Base-by-base conservation (phyloP, 2,888 invertebrate genomes). In the Trichogramma evanescens region DNA sequence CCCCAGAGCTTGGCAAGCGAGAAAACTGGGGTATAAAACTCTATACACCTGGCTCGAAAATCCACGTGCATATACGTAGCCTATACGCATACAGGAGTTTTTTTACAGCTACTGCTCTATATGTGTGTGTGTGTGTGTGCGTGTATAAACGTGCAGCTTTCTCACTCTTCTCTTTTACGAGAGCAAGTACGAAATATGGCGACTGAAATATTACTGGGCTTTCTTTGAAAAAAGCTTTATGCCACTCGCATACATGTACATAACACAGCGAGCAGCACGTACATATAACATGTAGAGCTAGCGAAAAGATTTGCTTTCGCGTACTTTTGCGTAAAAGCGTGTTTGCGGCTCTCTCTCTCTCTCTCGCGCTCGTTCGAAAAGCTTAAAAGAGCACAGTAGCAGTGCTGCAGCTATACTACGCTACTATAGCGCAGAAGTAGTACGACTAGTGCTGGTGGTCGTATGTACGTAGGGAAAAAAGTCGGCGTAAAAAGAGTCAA, bases 191-290 rank as follows among this genome's bases (percentile, higher is more conserved):
- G 53, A 54, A 59, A 63, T 61, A 61, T 53, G 57, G 26, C 61
- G 61, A 50, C 54, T 63, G 63, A 63, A 63, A 63, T 63, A 63
- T 63, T 63, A 63, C 63, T 40, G 48, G 54, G 13, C 39, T 48
- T 26, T 26, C 57, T 63, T 60, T 63, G 57, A 63, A 63, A 63
- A 63, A 54, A 42, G 51, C 50, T 6, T 38, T 46, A 10, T 56
- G 45, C 43, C 55, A 39, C 44, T 8, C 41, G 44, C 52, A 4
- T 50, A 10, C 39, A 41, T 49, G 26, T 49, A 38, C 8, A 54
- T 6, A 46, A 5, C 26, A 26, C 26, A 49, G 26, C 5, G 50
- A 42, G 43, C 50, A 39, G 42, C 43, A 48, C 49, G 55, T 49
- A 38, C 26, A 26, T 26, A 26, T 26, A 26, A 26, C 26, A 26